Percentiles rank a stretch among this genome's conserved stretches.
Evolutionary conservation across 2,797 vertebrate species (phyloP).

Genomic region (Glossophaga mutica): DNA sequence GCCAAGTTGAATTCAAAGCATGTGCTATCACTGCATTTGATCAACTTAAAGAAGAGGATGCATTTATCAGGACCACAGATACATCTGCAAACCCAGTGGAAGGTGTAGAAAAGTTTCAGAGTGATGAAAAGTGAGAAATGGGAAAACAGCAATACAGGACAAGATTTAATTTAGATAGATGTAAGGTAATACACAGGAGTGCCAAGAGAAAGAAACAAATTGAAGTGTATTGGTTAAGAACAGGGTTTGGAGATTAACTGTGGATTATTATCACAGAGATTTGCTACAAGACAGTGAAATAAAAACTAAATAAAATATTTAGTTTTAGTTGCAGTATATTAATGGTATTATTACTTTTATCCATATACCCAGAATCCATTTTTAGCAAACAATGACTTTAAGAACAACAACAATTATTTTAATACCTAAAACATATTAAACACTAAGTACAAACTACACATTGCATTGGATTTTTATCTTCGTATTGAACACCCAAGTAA

Average conservation of each 20-base stretch:
- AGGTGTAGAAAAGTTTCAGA: conserved; percentile 34
- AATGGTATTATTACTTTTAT: neutral
- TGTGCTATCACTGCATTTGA: neutral
- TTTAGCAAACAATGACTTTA: neutral
- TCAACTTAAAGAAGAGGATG: neutral
- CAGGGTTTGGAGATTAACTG: neutral
- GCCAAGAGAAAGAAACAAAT: neutral
- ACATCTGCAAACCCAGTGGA: neutral
- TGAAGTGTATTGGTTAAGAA: neutral
- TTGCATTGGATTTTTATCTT: neutral
- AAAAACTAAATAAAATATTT: neutral
- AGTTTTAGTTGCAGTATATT: neutral
- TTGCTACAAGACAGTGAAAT: neutral
- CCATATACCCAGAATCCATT: neutral
- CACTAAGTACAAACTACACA: neutral
- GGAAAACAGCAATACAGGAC: neutral
- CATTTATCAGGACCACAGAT: conserved; percentile 35
- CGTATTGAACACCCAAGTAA: neutral
- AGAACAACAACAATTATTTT: neutral
- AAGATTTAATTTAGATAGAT: conserved; percentile 68
- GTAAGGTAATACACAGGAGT: neutral
- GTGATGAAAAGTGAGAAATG: conserved; percentile 49
- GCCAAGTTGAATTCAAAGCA: neutral
- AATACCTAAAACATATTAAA: neutral
- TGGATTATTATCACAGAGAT: neutral